These are phyloP conservation scores for Dermatemys mawii DNA, from an alignment of 2,113 vertebrate genomes.

Conservation along the genomic window DNA sequence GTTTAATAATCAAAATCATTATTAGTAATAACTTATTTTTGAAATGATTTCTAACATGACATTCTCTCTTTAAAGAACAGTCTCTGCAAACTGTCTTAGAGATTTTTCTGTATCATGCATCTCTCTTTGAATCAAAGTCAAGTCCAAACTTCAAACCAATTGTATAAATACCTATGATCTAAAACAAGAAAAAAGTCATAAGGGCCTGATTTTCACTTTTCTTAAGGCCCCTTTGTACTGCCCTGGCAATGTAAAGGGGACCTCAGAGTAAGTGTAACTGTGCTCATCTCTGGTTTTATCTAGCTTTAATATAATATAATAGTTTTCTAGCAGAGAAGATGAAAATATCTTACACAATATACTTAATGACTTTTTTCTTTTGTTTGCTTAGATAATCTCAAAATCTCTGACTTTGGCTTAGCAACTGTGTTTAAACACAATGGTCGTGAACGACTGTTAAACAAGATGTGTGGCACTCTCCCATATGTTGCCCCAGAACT, in stretches of 20 bases:
- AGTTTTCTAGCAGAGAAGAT: not conserved
- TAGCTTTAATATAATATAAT: not conserved
- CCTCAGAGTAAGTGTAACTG: not conserved
- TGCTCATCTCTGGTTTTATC: not conserved
- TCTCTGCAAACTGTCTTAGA: not conserved
- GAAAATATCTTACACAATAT: not conserved
- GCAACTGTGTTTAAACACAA: conserved; percentile 94
- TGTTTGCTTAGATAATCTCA: conserved; percentile 87
- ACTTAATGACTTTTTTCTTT: not conserved
- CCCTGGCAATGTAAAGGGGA: not conserved
- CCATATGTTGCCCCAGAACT: conserved; percentile 97
- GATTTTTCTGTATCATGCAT: not conserved
- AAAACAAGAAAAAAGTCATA: not conserved
- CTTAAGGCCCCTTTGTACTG: not conserved
- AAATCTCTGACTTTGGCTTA: conserved; percentile 95
- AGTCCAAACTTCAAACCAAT: not conserved
- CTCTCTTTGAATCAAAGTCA: not conserved
- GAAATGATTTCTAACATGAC: not conserved
- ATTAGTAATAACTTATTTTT: too few relatives aligned
- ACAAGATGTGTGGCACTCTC: conserved; percentile 91
- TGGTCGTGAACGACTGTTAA: conserved; percentile 87
- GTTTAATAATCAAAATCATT: not conserved
- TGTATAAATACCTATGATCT: not conserved
- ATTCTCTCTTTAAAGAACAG: not conserved
- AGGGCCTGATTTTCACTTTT: not conserved